Percentiles rank a stretch among this genome's conserved stretches.
These are phyloP conservation scores for Mixornis gularis DNA, from an alignment of 2,113 vertebrate species.

Conservation along the genomic window DNA sequence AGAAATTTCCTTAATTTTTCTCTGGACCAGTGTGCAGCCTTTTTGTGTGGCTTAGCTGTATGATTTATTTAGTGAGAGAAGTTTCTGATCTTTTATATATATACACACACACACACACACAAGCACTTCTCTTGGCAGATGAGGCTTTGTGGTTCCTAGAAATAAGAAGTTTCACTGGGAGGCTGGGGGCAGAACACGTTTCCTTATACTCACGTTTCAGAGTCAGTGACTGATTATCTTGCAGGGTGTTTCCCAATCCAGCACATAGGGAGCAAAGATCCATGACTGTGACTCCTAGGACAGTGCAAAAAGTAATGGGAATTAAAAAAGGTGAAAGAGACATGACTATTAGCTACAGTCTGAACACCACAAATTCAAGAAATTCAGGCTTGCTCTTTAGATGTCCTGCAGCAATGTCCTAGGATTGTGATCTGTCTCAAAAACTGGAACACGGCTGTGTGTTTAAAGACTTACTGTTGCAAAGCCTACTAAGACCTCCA, in stretches of 20 bases:
- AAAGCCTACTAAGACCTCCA: neutral
- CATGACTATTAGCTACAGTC: neutral
- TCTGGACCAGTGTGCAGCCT: neutral
- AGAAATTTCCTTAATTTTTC: neutral
- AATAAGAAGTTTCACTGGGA: neutral
- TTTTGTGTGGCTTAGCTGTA: neutral
- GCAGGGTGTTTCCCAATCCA: neutral
- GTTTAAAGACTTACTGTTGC: neutral
- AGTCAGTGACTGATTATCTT: neutral
- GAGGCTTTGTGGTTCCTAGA: neutral
- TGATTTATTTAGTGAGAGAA: neutral
- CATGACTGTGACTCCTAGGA: neutral
- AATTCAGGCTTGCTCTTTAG: neutral
- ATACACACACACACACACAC: neutral
- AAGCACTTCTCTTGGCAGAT: neutral
- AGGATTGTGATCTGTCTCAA: neutral
- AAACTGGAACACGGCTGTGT: neutral
- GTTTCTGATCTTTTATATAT: neutral
- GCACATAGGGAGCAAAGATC: accelerated
- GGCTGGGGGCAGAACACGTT: neutral
- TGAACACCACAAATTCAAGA: neutral
- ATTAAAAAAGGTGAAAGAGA: neutral
- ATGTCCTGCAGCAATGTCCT: neutral
- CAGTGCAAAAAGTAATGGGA: neutral
- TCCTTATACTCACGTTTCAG: neutral